Conservation (phyloP, 2,113 vertebrate genomes). For the Cynopterus brachyotis region DNA sequence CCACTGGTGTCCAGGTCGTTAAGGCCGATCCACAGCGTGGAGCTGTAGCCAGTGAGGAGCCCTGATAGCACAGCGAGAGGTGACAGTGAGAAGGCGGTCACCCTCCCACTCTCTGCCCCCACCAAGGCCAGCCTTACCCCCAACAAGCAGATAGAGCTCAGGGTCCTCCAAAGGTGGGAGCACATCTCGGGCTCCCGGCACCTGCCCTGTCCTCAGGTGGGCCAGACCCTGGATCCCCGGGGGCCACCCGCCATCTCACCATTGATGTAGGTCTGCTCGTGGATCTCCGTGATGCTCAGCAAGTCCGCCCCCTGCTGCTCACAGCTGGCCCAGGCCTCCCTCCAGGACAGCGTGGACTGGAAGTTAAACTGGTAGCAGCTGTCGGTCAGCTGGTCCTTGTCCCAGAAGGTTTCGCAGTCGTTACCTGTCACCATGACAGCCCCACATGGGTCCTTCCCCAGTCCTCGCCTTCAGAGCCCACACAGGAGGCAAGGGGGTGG, state of each 20-base stretch:
- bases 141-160: not conserved
- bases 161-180: not conserved
- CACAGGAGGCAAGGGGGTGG: too few species aligned
- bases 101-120: not conserved
- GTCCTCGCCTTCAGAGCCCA: not conserved
- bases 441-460: not conserved
- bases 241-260: conserved; percentile 82
- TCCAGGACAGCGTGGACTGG: conserved; percentile 95
- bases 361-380: conserved; percentile 99
- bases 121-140: not conserved
- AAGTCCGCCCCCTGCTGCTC: conserved; percentile 96
- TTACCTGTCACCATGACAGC: conserved; percentile 76
- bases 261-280: conserved; percentile 97
- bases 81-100: not conserved
- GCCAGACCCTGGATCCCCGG: not conserved
- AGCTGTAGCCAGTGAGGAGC: conserved; percentile 93
- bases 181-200: not conserved
- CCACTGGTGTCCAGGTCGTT: conserved; percentile 96
- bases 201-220: not conserved
- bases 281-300: conserved; percentile 96
- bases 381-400: conserved; percentile 93
- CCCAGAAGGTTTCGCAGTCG: conserved; percentile 97
- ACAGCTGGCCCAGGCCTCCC: conserved; percentile 94
- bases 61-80: conserved; percentile 79
- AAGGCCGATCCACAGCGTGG: conserved; percentile 95